These are phyloP conservation scores for Clarias laeviceps DNA, from an alignment of 2,797 vertebrate species.

Conservation along the genomic window DNA sequence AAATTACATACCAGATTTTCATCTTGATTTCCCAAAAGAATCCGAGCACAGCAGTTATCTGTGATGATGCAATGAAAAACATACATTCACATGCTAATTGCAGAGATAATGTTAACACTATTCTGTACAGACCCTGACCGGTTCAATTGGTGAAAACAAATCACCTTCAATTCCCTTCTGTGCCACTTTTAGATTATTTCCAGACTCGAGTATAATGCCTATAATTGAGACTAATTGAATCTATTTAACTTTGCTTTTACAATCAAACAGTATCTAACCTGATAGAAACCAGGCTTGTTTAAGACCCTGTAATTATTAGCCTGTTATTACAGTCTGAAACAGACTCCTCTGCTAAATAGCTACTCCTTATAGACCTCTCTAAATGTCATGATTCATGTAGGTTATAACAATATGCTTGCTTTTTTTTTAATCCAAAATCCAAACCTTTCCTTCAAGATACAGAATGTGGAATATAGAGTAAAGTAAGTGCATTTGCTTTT, in stretches of 20 bases:
- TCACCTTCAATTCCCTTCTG: conserved; percentile 26
- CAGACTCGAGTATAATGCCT: conserved; percentile 29
- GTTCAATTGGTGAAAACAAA: conserved; percentile 32
- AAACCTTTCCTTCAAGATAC: background rate
- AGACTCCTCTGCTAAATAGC: conserved; percentile 17
- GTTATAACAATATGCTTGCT: background rate
- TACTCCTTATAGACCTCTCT: conserved; percentile 1
- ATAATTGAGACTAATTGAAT: conserved; percentile 32
- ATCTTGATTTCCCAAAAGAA: conserved; percentile 12
- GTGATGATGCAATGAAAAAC: background rate
- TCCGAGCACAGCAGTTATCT: background rate
- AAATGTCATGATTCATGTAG: background rate
- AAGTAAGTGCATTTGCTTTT: background rate
- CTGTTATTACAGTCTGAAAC: conserved; percentile 43
- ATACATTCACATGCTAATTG: conserved; percentile 7
- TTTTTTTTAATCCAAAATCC: background rate
- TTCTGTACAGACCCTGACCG: conserved; percentile 12
- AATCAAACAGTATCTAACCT: conserved; percentile 34
- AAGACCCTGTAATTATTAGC: conserved; percentile 29
- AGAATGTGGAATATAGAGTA: background rate
- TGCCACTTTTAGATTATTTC: conserved; percentile 38
- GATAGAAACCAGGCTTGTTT: conserved; percentile 36
- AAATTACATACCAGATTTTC: background rate
- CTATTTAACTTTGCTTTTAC: conserved; percentile 35
- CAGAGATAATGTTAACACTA: background rate